These are phyloP conservation scores for Rana temporaria DNA, from an alignment of 2,113 vertebrate species.

Conservation along the genomic window DNA sequence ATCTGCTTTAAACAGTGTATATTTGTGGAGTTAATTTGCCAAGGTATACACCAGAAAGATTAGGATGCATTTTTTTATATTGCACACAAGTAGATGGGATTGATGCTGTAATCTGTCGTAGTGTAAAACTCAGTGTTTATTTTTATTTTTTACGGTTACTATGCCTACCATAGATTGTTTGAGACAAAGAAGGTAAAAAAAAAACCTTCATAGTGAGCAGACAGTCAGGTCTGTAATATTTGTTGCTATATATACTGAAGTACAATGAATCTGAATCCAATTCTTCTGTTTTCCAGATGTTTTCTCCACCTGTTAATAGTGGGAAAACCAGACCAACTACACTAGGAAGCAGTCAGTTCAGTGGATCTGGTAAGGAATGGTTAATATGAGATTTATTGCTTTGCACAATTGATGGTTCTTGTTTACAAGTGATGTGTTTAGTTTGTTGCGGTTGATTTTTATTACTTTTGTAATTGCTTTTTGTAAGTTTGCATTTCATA, in stretches of 20 bases:
- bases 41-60: no score
- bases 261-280: conserved; percentile 25
- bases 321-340: conserved; percentile 96
- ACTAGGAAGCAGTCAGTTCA: conserved; percentile 96
- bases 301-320: conserved; percentile 97
- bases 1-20: neutral
- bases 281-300: conserved; percentile 86
- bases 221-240: neutral
- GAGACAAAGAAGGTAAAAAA: no score
- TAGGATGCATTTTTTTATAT: no score
- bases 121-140: no score
- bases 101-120: no score
- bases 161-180: no score
- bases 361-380: conserved; percentile 88
- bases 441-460: neutral
- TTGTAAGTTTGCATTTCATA: no score
- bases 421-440: neutral
- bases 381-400: neutral
- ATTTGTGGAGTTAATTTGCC: neutral
- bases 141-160: no score
- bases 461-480: neutral
- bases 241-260: conserved; percentile 2
- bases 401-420: neutral
- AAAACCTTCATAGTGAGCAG: no score
- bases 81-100: no score